These are phyloP conservation scores for Nothocercus julius DNA, from an alignment of 2,113 vertebrate genomes.

Conservation along the genomic window DNA sequence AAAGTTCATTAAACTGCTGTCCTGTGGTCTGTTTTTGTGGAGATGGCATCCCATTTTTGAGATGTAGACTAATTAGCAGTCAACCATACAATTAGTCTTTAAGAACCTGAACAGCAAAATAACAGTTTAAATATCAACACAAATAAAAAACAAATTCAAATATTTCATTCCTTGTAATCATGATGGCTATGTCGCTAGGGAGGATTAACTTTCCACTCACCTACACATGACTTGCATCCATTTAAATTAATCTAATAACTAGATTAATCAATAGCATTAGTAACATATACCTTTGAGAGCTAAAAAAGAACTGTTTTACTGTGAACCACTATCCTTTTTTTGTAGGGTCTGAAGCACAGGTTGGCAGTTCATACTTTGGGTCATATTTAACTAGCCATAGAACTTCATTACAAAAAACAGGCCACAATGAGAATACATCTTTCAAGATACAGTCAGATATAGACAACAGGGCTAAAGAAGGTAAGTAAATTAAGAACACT, in stretches of 20 bases:
- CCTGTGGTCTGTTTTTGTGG: neutral
- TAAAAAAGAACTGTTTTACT: neutral
- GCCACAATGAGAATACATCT: neutral
- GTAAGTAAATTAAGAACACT: neutral
- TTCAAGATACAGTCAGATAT: neutral
- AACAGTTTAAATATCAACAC: neutral
- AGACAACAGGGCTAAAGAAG: neutral
- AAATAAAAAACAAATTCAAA: neutral
- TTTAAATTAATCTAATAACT: neutral
- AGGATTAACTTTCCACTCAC: neutral
- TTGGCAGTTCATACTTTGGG: neutral
- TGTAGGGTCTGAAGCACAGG: neutral
- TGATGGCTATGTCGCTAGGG: neutral
- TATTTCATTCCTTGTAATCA: neutral
- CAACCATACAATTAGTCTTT: neutral
- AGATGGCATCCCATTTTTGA: neutral
- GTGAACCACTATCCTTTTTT: neutral
- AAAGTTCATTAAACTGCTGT: neutral
- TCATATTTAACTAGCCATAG: neutral
- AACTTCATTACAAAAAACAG: neutral
- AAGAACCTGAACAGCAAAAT: neutral
- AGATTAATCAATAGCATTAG: neutral
- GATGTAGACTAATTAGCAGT: neutral
- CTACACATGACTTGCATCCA: neutral
- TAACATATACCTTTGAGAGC: neutral